These are phyloP conservation scores for Drosophila arizonae DNA, from an alignment of 1,140 invertebrate genomes.

Conservation along the genomic window DNA sequence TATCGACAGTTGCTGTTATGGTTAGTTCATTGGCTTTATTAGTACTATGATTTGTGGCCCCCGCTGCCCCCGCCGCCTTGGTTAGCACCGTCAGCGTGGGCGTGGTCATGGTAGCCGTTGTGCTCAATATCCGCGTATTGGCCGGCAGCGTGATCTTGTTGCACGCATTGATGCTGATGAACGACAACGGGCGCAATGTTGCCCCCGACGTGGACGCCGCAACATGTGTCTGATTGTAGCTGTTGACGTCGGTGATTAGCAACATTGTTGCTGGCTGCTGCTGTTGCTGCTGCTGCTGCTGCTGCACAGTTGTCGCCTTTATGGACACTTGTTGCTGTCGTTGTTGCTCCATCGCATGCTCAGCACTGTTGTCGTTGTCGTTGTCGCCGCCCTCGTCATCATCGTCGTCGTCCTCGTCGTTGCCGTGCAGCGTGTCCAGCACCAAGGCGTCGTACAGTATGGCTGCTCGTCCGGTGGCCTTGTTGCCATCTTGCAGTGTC, in stretches of 20 bases:
- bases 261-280: conserved; percentile 69
- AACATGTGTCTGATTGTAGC: conserved; percentile 73
- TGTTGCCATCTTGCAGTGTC: conserved; percentile 65
- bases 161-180: conserved; percentile 77
- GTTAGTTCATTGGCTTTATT: conserved; percentile 74
- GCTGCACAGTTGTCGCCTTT: conserved; percentile 27
- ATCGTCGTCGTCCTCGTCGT: conserved; percentile 29
- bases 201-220: conserved; percentile 37
- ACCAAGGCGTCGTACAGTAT: conserved; percentile 75
- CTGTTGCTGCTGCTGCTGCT: conserved; percentile 53
- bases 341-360: conserved; percentile 12
- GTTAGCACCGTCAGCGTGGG: conserved; percentile 67
- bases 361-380: conserved; percentile 3
- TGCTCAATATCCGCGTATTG: conserved; percentile 75
- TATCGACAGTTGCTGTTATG: conserved; percentile 49
- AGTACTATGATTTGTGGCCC: conserved; percentile 59
- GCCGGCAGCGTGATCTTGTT: conserved; percentile 76
- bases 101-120: conserved; percentile 43
- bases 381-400: conserved; percentile 44
- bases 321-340: conserved; percentile 11
- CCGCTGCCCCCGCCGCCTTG: conserved; percentile 39
- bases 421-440: conserved; percentile 70
- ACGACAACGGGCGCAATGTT: conserved; percentile 66
- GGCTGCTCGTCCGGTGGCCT: conserved; percentile 68
- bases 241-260: conserved; percentile 71